A percentile compares a stretch with the other conserved stretches of the same genome.
Evolutionary conservation across 2,113 vertebrate genomes (phyloP).

Genomic region (Burhinus bistriatus): DNA sequence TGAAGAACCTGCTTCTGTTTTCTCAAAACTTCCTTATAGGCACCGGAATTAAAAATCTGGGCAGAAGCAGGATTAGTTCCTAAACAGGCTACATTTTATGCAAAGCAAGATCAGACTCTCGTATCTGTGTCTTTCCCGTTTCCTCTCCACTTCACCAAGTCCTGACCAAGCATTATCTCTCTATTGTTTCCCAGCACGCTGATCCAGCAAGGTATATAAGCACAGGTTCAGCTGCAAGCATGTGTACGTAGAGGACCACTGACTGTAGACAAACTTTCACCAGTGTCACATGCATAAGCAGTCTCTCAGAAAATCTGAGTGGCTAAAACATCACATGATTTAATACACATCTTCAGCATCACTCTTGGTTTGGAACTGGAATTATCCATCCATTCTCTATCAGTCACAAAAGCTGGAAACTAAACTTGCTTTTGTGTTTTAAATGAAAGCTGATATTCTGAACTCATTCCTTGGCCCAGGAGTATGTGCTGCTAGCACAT

Average conservation of each 20-base stretch:
- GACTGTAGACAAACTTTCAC: background rate
- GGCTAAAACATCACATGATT: background rate
- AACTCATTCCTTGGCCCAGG: background rate
- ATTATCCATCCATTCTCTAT: background rate
- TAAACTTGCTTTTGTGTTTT: background rate
- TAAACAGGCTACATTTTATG: background rate
- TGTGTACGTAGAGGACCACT: background rate
- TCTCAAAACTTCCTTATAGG: background rate
- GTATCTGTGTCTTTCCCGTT: background rate
- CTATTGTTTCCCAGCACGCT: background rate
- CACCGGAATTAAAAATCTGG: background rate
- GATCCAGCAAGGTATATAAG: background rate
- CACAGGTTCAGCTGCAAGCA: background rate
- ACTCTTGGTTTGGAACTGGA: background rate
- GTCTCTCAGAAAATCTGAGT: background rate
- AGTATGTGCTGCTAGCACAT: conserved; percentile 14
- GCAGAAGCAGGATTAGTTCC: background rate
- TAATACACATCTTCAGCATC: background rate
- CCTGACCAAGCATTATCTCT: background rate
- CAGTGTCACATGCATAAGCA: background rate
- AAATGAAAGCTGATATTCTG: background rate
- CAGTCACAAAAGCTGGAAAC: background rate
- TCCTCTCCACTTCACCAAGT: background rate
- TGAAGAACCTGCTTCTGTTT: background rate
- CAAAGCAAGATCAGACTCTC: background rate